Evolutionary conservation across 2,113 vertebrate species (phyloP).

Genomic region (Carassius gibelio): DNA sequence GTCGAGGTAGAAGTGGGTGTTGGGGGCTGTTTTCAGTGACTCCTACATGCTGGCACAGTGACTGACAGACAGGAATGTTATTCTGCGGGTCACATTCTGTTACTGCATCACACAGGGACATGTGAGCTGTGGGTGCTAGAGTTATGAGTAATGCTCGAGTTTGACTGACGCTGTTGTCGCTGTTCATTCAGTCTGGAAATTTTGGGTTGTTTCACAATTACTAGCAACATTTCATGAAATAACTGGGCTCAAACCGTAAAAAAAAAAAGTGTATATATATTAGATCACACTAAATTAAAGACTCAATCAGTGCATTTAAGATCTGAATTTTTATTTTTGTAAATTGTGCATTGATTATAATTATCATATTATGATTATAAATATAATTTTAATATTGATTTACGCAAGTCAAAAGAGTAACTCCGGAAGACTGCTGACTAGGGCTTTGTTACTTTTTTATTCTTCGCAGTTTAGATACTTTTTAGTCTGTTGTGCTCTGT

Average conservation of each 20-base stretch:
- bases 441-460: not conserved
- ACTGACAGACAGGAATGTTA: conserved; percentile 36
- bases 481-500: not conserved
- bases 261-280: too few relatives aligned
- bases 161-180: not conserved
- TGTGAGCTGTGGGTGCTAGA: not conserved
- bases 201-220: conserved; percentile 12
- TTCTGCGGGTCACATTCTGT: not conserved
- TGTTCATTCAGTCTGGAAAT: not conserved
- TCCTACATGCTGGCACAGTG: not conserved
- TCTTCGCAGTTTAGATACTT: not conserved
- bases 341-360: too few relatives aligned
- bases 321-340: not conserved
- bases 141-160: conserved; percentile 13
- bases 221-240: conserved; percentile 15
- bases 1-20: not conserved
- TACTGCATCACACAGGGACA: conserved; percentile 15
- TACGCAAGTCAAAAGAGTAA: too few relatives aligned
- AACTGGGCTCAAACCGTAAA: not conserved
- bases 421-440: not conserved
- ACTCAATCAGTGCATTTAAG: not conserved
- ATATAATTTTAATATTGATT: too few relatives aligned
- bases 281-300: not conserved
- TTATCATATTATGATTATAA: too few relatives aligned
- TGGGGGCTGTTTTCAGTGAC: not conserved